Base-by-base conservation (phyloP, 2,888 invertebrate genomes). In the Ennomos fuscantarius region DNA sequence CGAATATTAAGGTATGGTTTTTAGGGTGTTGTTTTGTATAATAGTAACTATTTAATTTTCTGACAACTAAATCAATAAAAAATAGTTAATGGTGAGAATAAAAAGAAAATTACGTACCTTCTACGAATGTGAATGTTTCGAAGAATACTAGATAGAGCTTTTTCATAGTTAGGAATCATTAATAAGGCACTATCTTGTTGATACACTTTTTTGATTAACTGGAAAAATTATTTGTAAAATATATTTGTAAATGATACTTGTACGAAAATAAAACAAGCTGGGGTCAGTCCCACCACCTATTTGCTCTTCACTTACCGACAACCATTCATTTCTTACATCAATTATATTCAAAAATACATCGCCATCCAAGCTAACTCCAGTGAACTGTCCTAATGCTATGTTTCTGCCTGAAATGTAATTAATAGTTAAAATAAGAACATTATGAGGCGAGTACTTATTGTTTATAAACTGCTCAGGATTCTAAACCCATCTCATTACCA, bases 301-400 rank as follows among this genome's bases (percentile, higher is more conserved):
- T 24, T 6, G 15, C 24, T 24, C 5, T 3, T 9, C 53, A 88
- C 95, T 94, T 89, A 97, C 97, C 87, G 97, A 97, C 57, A 98
- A 91, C 99, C 99, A 99, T 87, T 97, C 97, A 76, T 97, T 95
- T 58, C 98, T 93, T 36, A 99, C 98, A 93, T 99, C 98, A 36
- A 97, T 98, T 68, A 97, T 98, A 78, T 96, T 98, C 0, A 99
- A 93, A 92, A 96, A 96, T 8, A 99, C 95, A 73, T 97, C 96
- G 0, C 99, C 98, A 74, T 98, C 97, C 45, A 98, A 92, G 79
- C 96, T 97, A 8, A 99, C 96, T 10, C 99, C 99, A 2, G 98
- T 98, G 73, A 97, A 97, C 69, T 96, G 96, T 1, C 97, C 97
- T 88, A 99, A 95, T 2, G 97, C 96, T 56, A 99, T 93, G 15